Base-by-base conservation (phyloP, 1,140 invertebrate genomes). In the Maconellicoccus hirsutus region DNA sequence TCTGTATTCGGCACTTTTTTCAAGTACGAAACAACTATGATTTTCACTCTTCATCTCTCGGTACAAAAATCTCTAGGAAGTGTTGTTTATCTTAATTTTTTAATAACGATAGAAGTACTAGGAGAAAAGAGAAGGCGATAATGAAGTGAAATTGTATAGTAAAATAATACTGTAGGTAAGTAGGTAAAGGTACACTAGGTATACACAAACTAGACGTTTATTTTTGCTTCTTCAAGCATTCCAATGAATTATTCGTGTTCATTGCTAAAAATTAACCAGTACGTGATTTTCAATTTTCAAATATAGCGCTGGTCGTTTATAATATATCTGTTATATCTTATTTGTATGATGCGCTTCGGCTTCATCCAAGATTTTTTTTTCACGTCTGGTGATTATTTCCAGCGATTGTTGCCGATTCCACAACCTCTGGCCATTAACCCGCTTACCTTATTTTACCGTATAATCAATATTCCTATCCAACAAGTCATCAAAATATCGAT, bases 211-310 rank as follows among this genome's bases (percentile, higher is more conserved):
- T 19, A 52, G 4, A 52, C 6, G 42, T 16, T 52, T 4, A 16
- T 52, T 52, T 52, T 52, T 52, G 42, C 42, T 52, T 19, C 42
- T 16, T 52, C 16, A 52, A 16, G 42, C n/a, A 52, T 52, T 3
- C 3, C 42, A 8, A 33, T 52, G 42, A 19, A 52, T 52, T 52
- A 52, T 52, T 52, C 16, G 42, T 33, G 12, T 33, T 12, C 42
- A 16, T 52, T 52, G 42, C 42, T 26, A 66, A 66, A n/a, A 66
- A 66, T 66, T 66, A 66, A 66, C 61, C 61, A 2, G 61, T 66
- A 66, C 61, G 61, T 66, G 25, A 66, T 66, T 66, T 66, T 66
- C 61, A 66, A 66, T 25, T 22, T 66, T 66, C 61, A 66, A 66
- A 66, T 66, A 66, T 26, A 4, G 61, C 22, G 3, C 61, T 26